Evolutionary conservation across 1,140 invertebrate species (phyloP), one percentile per base, ranked within the genome.

Genomic region (Tetramorium parvispinum): DNA sequence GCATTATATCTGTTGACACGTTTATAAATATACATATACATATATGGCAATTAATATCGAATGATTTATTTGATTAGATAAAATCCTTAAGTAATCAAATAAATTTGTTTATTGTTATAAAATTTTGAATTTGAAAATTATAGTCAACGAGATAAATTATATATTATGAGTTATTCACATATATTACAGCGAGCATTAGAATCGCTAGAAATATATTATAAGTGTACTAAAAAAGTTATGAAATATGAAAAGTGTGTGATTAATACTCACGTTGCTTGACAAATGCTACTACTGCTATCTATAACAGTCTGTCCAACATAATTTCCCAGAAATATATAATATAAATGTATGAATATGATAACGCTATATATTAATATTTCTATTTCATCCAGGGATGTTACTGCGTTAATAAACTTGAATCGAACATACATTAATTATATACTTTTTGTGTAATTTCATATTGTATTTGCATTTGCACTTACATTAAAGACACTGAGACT

Each of bases 301-400:
- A 83, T 83, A 11, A 83, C 11, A 2, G 21, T 6, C 3, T 83
- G 79, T 10, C 79, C 79, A n/a, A 49, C 40, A 24, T 61, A 73
- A 21, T 83, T 83, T 57, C 18, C 79, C 40, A 83, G 0, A 73
- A 59, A 73, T 59, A 73, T 3, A 27, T 83, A 83, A 49, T 61
- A 83, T 4, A 73, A 49, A 5, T 59, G 24, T 7, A 37, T 0
- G 11, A 5, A 0, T 59, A 83, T 24, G 73, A 24, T 0, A 4
- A 0, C 2, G 10, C 16, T 1, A 5, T 1, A 37, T 0, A 24
- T 0, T 13, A 59, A 0, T 61, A 49, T 1, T 0, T 71, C 40
- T 5, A 6, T 0, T 73, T 59, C 3, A 3, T 73, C 6, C 18
- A 59, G 2, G 1, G 2, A 11, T 13, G 37, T 16, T 21, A 40